Evolutionary conservation across 2,113 vertebrate species (phyloP).

Genomic region (Vidua macroura): DNA sequence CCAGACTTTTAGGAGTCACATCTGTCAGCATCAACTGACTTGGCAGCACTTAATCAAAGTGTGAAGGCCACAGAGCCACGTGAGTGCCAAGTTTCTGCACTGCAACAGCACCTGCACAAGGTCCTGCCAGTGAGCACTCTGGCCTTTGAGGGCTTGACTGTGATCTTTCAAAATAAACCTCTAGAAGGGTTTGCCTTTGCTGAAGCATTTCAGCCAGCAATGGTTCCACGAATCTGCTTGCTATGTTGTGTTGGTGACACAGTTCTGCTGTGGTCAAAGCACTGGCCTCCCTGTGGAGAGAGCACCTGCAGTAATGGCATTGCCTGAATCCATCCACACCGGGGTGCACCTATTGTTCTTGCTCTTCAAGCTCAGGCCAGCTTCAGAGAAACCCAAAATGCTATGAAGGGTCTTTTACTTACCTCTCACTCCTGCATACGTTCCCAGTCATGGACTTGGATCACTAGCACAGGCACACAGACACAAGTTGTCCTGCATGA

Average conservation of each 20-base stretch:
- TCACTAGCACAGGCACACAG: background rate
- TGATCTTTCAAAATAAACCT: background rate
- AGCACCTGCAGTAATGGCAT: background rate
- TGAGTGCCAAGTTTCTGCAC: background rate
- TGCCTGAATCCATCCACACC: background rate
- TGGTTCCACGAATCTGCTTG: rapidly evolving
- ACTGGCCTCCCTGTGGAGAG: background rate
- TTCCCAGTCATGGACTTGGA: background rate
- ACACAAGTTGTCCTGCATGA: background rate
- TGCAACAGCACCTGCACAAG: background rate
- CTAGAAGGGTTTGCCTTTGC: background rate
- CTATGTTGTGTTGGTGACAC: rapidly evolving
- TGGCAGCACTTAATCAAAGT: background rate
- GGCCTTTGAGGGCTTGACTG: background rate
- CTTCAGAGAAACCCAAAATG: background rate
- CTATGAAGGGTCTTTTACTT: background rate
- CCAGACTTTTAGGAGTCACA: background rate
- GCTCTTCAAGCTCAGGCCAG: background rate
- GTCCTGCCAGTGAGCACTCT: background rate
- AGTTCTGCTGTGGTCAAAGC: background rate
- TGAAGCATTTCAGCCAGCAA: background rate
- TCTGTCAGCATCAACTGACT: background rate
- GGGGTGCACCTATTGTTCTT: background rate
- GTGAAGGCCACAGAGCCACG: background rate
- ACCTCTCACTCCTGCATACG: background rate